These are phyloP conservation scores for Scophthalmus maximus DNA, from an alignment of 2,113 vertebrate species.

Conservation along the genomic window DNA sequence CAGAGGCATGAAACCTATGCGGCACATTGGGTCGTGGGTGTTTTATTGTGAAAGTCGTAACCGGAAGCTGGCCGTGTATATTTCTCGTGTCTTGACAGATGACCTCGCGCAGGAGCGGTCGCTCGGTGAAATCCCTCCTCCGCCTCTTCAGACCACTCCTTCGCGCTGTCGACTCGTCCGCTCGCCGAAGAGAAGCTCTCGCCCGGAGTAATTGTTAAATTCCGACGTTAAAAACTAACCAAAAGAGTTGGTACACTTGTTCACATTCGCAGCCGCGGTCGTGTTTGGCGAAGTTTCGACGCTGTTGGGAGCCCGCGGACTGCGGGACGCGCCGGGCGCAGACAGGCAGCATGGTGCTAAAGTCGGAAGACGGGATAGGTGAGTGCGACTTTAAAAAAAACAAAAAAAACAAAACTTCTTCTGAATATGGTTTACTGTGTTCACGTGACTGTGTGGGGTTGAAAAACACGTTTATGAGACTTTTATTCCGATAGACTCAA, in stretches of 20 bases:
- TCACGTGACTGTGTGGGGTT: accelerated
- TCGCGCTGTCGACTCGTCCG: conserved; percentile 21
- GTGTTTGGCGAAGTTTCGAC: conserved; percentile 6
- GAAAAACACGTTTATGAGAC: not conserved
- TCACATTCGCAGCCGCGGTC: not conserved
- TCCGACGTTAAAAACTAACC: not conserved
- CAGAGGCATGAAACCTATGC: too few species aligned
- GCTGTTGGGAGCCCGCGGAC: conserved; percentile 37
- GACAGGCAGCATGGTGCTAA: conserved; percentile 81
- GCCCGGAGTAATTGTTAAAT: not conserved
- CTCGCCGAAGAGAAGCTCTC: too few species aligned
- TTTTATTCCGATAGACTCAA: not conserved
- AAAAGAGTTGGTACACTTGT: not conserved
- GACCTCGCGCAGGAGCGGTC: conserved; percentile 10
- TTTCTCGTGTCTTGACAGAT: conserved; percentile 1
- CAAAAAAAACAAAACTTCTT: too few species aligned
- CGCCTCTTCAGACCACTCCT: conserved; percentile 67
- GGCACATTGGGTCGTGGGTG: not conserved
- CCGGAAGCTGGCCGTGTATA: accelerated
- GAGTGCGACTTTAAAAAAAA: conserved; percentile 73
- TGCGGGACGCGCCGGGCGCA: conserved; percentile 3
- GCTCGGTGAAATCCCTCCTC: conserved; percentile 47
- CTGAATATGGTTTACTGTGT: not conserved
- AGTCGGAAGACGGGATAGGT: conserved; percentile 86
- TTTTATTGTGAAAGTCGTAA: not conserved